Evolutionary conservation across 2,113 vertebrate genomes (phyloP), one percentile per base, ranked within the genome.

Genomic region (Aphelocoma coerulescens): DNA sequence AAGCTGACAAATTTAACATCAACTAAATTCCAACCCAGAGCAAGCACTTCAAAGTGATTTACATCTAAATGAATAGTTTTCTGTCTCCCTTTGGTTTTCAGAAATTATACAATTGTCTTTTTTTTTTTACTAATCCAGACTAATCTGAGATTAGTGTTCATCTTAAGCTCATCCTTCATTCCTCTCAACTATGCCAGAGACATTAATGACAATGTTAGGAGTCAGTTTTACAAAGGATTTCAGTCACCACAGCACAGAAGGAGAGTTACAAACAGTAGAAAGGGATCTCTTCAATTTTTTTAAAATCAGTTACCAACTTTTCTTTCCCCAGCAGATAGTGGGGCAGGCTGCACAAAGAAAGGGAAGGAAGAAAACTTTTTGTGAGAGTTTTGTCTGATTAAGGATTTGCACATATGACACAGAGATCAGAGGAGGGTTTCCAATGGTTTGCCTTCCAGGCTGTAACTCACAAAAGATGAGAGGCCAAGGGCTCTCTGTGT

Each of bases 21-120:
- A 97, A 95, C 74, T 95, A 87, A 95, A 97, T 95, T 97, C 88
- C 81, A 83, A 88, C 57, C 81, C 55, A 95, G 80, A 96, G 83
- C 52, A 16, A 43, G 24, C 83, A 66, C 82, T 96, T 97, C 94
- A 92, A 97, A 96, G 89, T 93, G 94, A 97, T 97, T 97, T 96
- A 94, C 32, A 71, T 71, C 86, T 91, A 92, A 77, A 96, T 87
- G 30, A 95, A 95, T 81, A 61, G 55, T 57, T 63, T 95, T 85
- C 61, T 85, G 66, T 79, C 71, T 93, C 78, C 30, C 43, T 93
- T 65, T 81, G 37, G 46, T 94, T 96, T 95, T 89, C 96, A 78
- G 61, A 94, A 96, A 95, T 94, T 91, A 91, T 85, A 93, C 62
- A 95, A 88, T 74, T 91, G 83, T 30, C 14, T 65, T 91, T 91